Evolutionary conservation across 2,888 invertebrate species (phyloP).

Genomic region (Rhaphigaster nebulosa): DNA sequence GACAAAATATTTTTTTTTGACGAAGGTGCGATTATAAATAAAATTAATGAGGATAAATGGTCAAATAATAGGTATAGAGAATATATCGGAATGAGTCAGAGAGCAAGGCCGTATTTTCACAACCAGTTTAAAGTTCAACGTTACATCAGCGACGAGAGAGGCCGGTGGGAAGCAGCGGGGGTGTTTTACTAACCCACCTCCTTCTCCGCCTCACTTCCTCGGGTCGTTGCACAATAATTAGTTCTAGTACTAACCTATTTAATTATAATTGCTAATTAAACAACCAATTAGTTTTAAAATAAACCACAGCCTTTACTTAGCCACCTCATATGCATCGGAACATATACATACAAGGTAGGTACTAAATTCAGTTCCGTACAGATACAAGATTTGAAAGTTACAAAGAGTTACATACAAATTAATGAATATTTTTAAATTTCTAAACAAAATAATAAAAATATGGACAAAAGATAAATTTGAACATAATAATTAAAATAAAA

Average conservation of each 20-base stretch:
- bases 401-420: too few relatives aligned
- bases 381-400: too few relatives aligned
- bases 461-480: too few relatives aligned
- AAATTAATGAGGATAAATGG: not conserved
- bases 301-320: not conserved
- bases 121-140: slow-evolving; percentile 46
- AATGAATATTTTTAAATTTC: too few relatives aligned
- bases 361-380: not conserved
- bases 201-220: too few relatives aligned
- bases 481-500: too few relatives aligned
- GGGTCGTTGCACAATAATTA: not conserved
- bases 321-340: not conserved
- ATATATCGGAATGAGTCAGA: not conserved
- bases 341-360: not conserved
- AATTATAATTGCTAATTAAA: slow-evolving; percentile 9
- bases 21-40: not conserved
- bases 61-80: not conserved
- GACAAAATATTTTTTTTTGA: not conserved
- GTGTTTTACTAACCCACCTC: not conserved
- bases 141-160: not conserved
- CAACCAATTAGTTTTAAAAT: not conserved
- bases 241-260: not conserved
- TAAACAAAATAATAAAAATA: too few relatives aligned
- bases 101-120: slow-evolving; percentile 1
- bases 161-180: slow-evolving; percentile 5